Conservation (phyloP, 2,888 invertebrate species). For the Dynastes maya region DNA sequence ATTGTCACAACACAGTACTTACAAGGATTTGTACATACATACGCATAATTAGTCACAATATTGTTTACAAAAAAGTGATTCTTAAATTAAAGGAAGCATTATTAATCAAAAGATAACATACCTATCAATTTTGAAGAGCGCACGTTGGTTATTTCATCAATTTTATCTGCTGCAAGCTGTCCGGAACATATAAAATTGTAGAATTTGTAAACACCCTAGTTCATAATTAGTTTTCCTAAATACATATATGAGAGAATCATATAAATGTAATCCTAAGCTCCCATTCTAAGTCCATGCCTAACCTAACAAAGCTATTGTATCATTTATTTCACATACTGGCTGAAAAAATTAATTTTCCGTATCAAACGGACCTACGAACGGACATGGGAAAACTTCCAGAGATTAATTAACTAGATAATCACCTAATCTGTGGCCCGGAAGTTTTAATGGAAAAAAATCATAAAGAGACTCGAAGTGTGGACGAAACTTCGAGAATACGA, state of each 20-base stretch:
- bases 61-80: too few relatives aligned
- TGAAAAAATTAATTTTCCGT: background rate
- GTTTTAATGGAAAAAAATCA: conserved; percentile 1
- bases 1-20: too few relatives aligned
- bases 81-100: too few relatives aligned
- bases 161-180: too few relatives aligned
- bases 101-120: too few relatives aligned
- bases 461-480: conserved; percentile 6
- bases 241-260: background rate
- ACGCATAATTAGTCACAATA: too few relatives aligned
- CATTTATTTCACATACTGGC: background rate
- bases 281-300: background rate
- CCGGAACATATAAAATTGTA: too few relatives aligned
- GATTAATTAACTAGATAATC: conserved; percentile 22
- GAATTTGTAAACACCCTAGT: too few relatives aligned
- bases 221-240: too few relatives aligned
- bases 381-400: conserved; percentile 5
- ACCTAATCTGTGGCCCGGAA: conserved; percentile 4
- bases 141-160: too few relatives aligned
- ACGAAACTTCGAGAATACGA: conserved; percentile 2
- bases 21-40: too few relatives aligned
- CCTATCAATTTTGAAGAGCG: too few relatives aligned
- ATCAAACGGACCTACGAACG: background rate
- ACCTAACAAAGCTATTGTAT: background rate
- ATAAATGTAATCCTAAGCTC: background rate